Percentiles rank a stretch among this genome's conserved stretches.
These are phyloP conservation scores for Sebastes baramenuke DNA, from an alignment of 2,797 vertebrate species.

Conservation along the genomic window DNA sequence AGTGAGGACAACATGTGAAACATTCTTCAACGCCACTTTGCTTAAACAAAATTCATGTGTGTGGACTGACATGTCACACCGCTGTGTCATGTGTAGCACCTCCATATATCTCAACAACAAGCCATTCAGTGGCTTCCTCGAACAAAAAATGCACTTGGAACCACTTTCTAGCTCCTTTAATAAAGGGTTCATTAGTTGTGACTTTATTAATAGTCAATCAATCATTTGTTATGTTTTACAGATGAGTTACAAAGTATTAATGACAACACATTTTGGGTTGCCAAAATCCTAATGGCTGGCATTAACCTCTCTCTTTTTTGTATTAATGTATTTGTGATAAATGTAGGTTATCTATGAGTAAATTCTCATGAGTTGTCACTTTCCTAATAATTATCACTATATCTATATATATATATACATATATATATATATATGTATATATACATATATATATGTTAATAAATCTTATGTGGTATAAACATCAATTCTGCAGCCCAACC, in stretches of 20 bases:
- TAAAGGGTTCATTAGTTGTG: not conserved
- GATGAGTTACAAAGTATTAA: not conserved
- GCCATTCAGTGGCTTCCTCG: not conserved
- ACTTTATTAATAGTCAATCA: not conserved
- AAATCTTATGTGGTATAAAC: too few species aligned
- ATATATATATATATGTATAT: too few species aligned
- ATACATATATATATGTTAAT: not conserved
- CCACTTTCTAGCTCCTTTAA: not conserved
- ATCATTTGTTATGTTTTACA: not conserved
- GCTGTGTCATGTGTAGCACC: constrained; percentile 23
- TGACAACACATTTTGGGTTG: not conserved
- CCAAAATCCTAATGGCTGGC: not conserved
- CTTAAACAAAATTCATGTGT: not conserved
- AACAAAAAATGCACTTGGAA: not conserved
- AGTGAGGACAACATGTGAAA: not conserved
- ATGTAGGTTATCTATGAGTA: not conserved
- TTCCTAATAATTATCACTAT: not conserved
- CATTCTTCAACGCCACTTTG: not conserved
- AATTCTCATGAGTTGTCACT: not conserved
- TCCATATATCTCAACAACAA: constrained; percentile 5
- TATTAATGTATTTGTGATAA: not conserved
- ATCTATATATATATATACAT: not conserved
- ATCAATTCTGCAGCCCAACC: not conserved
- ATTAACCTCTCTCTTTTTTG: not conserved
- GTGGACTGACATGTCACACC: constrained; percentile 1